phyloP scores from a whole-genome alignment of 2,113 vertebrate genomes.

The Orcinus orca region DNA sequence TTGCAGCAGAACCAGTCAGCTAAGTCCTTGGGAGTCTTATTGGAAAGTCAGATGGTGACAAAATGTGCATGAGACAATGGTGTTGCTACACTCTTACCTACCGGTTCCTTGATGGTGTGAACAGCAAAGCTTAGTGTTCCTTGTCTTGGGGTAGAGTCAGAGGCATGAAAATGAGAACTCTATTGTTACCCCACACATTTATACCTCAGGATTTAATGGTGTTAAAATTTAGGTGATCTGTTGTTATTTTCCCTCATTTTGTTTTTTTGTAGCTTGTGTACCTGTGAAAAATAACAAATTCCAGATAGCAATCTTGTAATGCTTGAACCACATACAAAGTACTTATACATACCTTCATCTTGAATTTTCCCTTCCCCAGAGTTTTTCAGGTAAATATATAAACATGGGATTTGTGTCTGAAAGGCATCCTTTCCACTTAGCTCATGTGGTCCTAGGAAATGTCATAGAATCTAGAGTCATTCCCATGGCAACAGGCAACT shows the following conservation, averaged over 20 bases:
- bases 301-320: background rate
- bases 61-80: background rate
- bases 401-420: conserved; percentile 42
- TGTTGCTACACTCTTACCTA: fast-evolving
- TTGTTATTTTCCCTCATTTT: background rate
- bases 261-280: background rate
- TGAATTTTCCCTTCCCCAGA: background rate
- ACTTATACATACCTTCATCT: background rate
- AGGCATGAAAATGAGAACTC: background rate
- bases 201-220: background rate
- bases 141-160: background rate
- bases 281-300: background rate
- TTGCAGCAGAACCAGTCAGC: background rate
- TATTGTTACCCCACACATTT: background rate
- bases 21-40: background rate
- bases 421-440: conserved; percentile 36
- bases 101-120: too few relatives aligned
- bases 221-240: background rate
- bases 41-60: background rate
- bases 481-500: conserved; percentile 46
- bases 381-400: conserved; percentile 47
- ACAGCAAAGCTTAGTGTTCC: background rate
- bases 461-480: conserved; percentile 46
- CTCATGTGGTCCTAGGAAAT: conserved; percentile 50
- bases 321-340: background rate